Conservation (phyloP, 2,113 vertebrate species). For the Xyliphius kryptos region DNA sequence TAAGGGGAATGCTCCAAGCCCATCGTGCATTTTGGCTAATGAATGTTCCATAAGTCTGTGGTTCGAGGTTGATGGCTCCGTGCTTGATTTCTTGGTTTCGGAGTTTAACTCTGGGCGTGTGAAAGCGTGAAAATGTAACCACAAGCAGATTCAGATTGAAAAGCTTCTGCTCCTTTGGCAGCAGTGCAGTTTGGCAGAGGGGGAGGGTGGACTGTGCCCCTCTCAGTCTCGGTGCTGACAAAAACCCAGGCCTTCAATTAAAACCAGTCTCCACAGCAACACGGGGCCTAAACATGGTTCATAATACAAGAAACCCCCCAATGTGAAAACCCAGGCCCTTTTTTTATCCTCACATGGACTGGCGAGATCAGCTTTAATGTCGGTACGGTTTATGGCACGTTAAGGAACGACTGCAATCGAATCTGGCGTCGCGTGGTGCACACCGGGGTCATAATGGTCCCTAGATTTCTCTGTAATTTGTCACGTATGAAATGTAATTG, state of each 20-base stretch:
- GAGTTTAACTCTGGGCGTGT: background rate
- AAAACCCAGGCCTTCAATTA: conserved; percentile 25
- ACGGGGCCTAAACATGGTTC: background rate
- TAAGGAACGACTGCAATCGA: conserved; percentile 43
- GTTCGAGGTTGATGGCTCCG: background rate
- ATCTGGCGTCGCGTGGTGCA: conserved; percentile 36
- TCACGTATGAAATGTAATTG: conserved; percentile 40
- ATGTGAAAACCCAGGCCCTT: conserved; percentile 14
- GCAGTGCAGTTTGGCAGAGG: background rate
- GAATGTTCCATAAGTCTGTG: background rate
- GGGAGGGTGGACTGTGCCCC: background rate
- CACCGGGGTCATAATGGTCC: conserved; percentile 42
- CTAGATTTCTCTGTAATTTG: conserved; percentile 50
- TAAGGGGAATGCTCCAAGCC: too few relatives aligned
- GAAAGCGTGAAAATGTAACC: background rate
- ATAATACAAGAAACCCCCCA: conserved; percentile 24
- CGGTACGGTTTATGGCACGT: conserved; percentile 45
- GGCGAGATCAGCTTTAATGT: conserved; percentile 38
- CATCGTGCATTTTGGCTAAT: too few relatives aligned
- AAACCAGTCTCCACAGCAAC: conserved; percentile 35
- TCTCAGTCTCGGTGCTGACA: background rate
- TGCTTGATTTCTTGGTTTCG: background rate
- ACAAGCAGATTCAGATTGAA: background rate
- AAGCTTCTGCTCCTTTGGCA: background rate
- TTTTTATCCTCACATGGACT: background rate